These are phyloP conservation scores for Listrodromus nycthemerus DNA, from an alignment of 2,888 invertebrate species.

Conservation along the genomic window DNA sequence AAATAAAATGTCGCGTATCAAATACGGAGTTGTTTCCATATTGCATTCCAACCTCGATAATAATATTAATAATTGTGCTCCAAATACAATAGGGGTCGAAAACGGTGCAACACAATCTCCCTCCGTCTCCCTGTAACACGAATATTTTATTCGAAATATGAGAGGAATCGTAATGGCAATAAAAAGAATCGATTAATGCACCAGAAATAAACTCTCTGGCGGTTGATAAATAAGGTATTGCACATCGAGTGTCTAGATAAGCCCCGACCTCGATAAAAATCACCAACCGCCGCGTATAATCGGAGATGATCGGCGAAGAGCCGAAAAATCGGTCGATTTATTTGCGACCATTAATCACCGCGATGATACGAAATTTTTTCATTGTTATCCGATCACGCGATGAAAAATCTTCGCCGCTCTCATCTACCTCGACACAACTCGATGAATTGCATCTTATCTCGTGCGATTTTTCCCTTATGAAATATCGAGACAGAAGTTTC, in stretches of 20 bases:
- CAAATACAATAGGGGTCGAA: background rate
- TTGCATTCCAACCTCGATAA: background rate
- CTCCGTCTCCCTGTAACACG: background rate
- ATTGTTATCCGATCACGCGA: background rate
- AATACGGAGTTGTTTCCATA: background rate
- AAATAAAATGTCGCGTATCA: constrained; percentile 4
- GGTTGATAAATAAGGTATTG: constrained; percentile 12
- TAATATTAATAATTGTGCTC: background rate
- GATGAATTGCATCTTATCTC: background rate
- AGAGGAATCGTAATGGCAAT: constrained; percentile 10
- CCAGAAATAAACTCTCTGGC: constrained; percentile 4
- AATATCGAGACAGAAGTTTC: too few relatives aligned
- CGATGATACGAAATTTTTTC: background rate
- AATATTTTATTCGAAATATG: background rate
- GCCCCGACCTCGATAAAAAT: constrained; percentile 14
- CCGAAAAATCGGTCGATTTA: background rate
- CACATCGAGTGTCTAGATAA: background rate
- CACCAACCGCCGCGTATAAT: background rate
- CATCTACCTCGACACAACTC: background rate
- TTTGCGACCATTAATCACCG: background rate
- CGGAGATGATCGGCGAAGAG: background rate
- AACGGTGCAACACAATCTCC: background rate
- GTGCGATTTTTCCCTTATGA: background rate
- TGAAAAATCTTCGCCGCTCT: background rate
- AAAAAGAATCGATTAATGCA: constrained; percentile 12